Evolutionary conservation across 2,113 vertebrate species (phyloP), one percentile per base, ranked within the genome.

Genomic region (Anguilla japonica): DNA sequence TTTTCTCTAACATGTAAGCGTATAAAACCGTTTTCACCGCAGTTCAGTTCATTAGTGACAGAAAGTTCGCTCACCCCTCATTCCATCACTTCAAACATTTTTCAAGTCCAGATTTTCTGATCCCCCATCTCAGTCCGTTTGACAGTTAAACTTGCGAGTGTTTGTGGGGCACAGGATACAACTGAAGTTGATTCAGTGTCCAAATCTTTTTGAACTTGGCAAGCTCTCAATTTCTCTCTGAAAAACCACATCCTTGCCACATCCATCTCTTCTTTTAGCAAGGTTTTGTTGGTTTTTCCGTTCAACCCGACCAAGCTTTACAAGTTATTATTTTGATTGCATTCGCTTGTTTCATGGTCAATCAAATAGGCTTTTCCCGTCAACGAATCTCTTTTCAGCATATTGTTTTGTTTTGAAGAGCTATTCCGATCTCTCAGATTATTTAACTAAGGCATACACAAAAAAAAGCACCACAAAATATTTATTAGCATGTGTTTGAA

Each of bases 401-500:
- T 29, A 20, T 63, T 15, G 29, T 86, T 79, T 82, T 82, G 60
- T 26, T 56, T 34, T 56, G 14, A 63, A 46, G 71, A 83, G 56
- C 84, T 80, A 75, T 83, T 53, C 11, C 14, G 84, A 78, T 43
- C 83, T 75, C 34, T 81, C 41, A 14, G 46, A 67, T 79, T 79
- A 46, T 79, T 81, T 80, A 80, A 67, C 41, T 26, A 60, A 75
- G 60, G 81, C 15, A 80, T 20, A 63, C 15, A 46, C 29, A 84
- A 57, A 81, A 87, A 53, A 81, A 67, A 26, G 56, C 4, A 9
- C 79, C 53, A 81, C 84, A 81, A 84, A 87, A 81, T 67, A 84
- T 81, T 81, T 81, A 87, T 81, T 81, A 84, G 4, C 83, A 87
- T 87, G 78, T 87, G 83, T 29, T 60, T 22, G 6, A 84, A 84